Conservation (phyloP, 92 coral and sea anemone species). For the Actinostola sp. region DNA sequence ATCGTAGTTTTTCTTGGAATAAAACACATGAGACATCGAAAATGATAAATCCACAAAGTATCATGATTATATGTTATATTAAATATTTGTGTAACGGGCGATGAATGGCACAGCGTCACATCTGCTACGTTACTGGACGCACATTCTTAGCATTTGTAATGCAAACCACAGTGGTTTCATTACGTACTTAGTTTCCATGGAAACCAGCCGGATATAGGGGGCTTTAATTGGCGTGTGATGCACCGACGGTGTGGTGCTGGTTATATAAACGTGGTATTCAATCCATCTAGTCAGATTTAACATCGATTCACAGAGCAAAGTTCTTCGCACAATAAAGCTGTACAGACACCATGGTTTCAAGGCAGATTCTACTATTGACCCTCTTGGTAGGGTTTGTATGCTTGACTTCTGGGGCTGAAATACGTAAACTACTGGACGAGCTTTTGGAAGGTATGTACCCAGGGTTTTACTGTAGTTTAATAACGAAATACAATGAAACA, state of each 20-base stretch:
- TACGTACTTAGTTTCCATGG: neutral
- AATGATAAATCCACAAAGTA: too few relatives aligned
- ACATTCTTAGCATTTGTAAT: too few relatives aligned
- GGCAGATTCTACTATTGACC: neutral
- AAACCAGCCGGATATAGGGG: neutral
- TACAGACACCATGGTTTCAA: constrained; percentile 10
- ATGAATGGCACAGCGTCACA: too few relatives aligned
- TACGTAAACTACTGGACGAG: constrained; percentile 24
- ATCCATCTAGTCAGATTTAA: neutral
- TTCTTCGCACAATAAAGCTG: too few relatives aligned
- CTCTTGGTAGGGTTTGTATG: constrained; percentile 22
- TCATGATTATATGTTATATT: too few relatives aligned
- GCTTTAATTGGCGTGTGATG: neutral
- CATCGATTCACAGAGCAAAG: neutral
- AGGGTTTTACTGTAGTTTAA: too few relatives aligned
- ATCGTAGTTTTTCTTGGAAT: too few relatives aligned
- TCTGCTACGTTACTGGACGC: too few relatives aligned
- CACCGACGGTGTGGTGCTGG: neutral
- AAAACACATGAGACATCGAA: too few relatives aligned
- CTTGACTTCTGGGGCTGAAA: constrained; percentile 21
- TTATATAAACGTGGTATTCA: neutral
- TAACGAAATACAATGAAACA: too few relatives aligned
- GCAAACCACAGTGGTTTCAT: too few relatives aligned
- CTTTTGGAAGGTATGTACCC: constrained; percentile 8
- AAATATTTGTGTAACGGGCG: too few relatives aligned